phyloP scores from a whole-genome alignment of 2,888 invertebrate species.

The Drosophila kanekoi region DNA sequence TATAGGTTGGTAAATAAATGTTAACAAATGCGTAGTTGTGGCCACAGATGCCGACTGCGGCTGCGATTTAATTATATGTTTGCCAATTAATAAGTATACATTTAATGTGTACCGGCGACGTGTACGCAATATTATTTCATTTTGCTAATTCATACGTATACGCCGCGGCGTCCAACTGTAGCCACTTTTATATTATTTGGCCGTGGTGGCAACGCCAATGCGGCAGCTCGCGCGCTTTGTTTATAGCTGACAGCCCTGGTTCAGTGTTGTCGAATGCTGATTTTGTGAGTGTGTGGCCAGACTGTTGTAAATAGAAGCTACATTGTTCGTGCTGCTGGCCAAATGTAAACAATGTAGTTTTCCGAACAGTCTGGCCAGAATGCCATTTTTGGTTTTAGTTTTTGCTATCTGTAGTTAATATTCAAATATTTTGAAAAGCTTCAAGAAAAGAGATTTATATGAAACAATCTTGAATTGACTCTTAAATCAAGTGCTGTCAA shows the following conservation, averaged over 20 bases:
- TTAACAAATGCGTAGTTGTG: constrained; percentile 37
- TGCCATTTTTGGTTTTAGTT: neutral
- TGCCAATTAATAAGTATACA: constrained; percentile 7
- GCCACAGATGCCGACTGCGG: neutral
- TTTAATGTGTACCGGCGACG: constrained; percentile 8
- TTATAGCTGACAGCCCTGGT: constrained; percentile 19
- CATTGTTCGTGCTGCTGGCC: no score
- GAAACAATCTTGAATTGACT: no score
- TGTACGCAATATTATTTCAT: constrained; percentile 7
- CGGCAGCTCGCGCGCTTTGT: constrained; percentile 3
- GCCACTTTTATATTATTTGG: neutral
- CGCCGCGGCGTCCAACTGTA: neutral
- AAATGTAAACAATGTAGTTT: neutral
- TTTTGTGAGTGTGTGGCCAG: constrained; percentile 13
- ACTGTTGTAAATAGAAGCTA: neutral
- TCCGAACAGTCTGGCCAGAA: constrained; percentile 12
- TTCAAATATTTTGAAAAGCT: neutral
- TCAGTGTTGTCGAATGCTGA: constrained; percentile 4
- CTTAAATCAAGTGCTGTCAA: no score
- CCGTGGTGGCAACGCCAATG: constrained; percentile 22
- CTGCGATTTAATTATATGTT: constrained; percentile 11
- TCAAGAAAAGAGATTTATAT: no score
- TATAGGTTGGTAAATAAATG: constrained; percentile 35
- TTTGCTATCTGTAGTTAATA: neutral
- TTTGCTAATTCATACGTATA: constrained; percentile 11